phyloP scores from a whole-genome alignment of 2,797 vertebrate genomes.

The Thaleichthys pacificus region DNA sequence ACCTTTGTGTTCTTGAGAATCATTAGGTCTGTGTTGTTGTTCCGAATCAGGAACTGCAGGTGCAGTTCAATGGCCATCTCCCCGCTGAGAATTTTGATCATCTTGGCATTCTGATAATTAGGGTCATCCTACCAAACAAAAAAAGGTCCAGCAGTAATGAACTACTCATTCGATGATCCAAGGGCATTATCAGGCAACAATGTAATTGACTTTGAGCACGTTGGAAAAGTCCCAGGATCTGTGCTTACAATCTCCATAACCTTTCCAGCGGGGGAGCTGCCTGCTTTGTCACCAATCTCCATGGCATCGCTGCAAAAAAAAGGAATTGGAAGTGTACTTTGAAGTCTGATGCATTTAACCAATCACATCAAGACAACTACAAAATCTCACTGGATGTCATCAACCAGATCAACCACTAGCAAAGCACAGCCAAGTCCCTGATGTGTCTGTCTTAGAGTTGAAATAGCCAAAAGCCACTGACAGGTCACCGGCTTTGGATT shows the following conservation, averaged over 20 bases:
- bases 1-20: conserved; percentile 99
- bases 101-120: conserved; percentile 98
- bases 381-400: neutral
- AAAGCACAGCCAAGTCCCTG: neutral
- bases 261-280: conserved; percentile 82
- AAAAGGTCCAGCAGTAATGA: neutral
- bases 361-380: neutral
- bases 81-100: conserved; percentile 99
- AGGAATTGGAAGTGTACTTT: neutral
- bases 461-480: neutral
- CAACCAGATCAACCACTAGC: neutral
- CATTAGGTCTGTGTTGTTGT: conserved; percentile 99
- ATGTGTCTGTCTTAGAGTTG: neutral
- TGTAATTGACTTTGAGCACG: neutral
- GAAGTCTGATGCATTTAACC: neutral
- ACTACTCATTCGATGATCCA: neutral
- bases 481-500: neutral
- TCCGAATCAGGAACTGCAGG: conserved; percentile 97
- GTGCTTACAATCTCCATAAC: conserved; percentile 79
- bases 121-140: conserved; percentile 87
- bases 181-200: neutral
- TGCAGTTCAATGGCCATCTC: conserved; percentile 99
- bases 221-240: neutral
- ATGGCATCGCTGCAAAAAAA: conserved; percentile 86
- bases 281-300: conserved; percentile 94